Base-by-base conservation (phyloP, 35 echinoderm and acorn worm species). In the Antedon bifida region DNA sequence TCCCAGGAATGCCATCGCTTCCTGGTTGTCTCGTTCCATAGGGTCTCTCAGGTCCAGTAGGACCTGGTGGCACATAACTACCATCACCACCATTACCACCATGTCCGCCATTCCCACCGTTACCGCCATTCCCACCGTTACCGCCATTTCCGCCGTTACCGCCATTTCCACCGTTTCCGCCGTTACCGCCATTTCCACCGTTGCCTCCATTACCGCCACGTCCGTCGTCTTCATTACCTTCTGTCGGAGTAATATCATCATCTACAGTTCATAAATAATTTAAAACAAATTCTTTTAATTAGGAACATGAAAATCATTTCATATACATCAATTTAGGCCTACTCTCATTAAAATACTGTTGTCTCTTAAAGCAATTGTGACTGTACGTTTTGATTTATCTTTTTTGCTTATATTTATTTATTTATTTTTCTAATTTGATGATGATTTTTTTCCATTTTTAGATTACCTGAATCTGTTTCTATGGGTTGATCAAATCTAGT, bases 1-100 rank as follows among this genome's bases (percentile, higher is more conserved):
- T 32, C 83, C 0, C 87, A 83, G 38, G 73, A 79, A 26, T 45
- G 78, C 39, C 91, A 96, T 88, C 89, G 91, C 86, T n/a, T 80
- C 32, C 38, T 91, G 85, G 92, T 96, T 75, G 51, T 88, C 82
- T 21, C 23, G 38, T 26, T 4, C 19, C 44, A 31, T 73, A 5
- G 74, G 82, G 39, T n/a, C 82, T 34, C 31, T 32, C 0, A 13
- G 33, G 45, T 34, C 33, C 30, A 32, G 45, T 33, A 12, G 82
- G 32, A 17, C 29, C 17, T 13, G 45, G 23, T 55, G 33, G 14
- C 23, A 23, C 46, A 34, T 74, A 26, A 31, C 38, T 28, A 4
- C 46, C 82, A 29, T 31, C 16, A 3, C 79, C 79, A 30, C 10
- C 45, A 4, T n/a, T 21, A n/a, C 81, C 39, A 16, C 39, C 81